These are phyloP conservation scores for Rachycentron canadum DNA, from an alignment of 2,797 vertebrate genomes.

Conservation along the genomic window DNA sequence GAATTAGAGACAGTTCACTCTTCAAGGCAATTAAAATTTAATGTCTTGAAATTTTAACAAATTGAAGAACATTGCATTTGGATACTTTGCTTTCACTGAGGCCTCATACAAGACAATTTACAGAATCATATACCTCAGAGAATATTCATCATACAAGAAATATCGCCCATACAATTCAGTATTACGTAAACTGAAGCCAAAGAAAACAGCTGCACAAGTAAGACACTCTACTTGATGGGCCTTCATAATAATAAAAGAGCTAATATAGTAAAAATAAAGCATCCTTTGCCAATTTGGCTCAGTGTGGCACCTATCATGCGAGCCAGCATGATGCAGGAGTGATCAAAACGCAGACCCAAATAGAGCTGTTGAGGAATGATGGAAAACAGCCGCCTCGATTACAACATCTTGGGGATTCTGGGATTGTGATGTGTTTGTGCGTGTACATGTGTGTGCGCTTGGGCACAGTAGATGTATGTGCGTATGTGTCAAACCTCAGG, in stretches of 20 bases:
- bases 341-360: conserved; percentile 30
- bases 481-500: neutral
- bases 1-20: conserved; percentile 45
- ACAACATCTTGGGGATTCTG: conserved; percentile 19
- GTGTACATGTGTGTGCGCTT: neutral
- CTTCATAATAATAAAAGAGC: conserved; percentile 3
- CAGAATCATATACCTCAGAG: neutral
- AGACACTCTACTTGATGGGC: neutral
- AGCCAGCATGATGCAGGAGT: conserved; percentile 29
- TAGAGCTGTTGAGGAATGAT: conserved; percentile 26
- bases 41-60: conserved; percentile 48
- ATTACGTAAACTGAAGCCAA: conserved; percentile 12
- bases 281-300: conserved; percentile 33
- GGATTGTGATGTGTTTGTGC: conserved; percentile 6
- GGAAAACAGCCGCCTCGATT: conserved; percentile 17
- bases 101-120: conserved; percentile 4
- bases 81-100: neutral
- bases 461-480: neutral
- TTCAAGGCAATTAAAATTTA: conserved; percentile 54
- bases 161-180: neutral
- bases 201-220: conserved; percentile 17
- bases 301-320: neutral
- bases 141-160: neutral
- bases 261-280: conserved; percentile 4
- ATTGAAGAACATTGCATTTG: conserved; percentile 40